Evolutionary conservation across 2,888 invertebrate genomes (phyloP).

Genomic region (Alentia gelatinosa): DNA sequence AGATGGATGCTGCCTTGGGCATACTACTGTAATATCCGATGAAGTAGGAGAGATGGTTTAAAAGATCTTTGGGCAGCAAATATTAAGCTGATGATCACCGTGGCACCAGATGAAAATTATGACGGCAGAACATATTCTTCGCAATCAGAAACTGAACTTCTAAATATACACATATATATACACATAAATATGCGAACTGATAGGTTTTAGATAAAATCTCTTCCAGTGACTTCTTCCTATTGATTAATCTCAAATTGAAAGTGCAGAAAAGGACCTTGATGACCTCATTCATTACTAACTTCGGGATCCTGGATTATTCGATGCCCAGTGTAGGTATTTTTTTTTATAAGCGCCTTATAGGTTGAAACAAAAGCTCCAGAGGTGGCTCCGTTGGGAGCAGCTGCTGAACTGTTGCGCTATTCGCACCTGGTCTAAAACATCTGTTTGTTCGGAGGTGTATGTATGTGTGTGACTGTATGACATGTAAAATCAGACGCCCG

Average conservation of each 20-base stretch:
- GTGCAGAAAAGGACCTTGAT: not conserved
- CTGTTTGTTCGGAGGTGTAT: not conserved
- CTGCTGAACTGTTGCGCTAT: not conserved
- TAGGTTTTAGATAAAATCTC: not conserved
- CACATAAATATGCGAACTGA: not conserved
- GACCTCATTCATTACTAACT: not conserved
- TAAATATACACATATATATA: not conserved
- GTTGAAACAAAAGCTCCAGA: not conserved
- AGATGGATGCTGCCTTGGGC: slow-evolving; percentile 12
- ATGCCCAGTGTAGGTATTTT: not conserved
- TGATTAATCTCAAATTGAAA: slow-evolving; percentile 22
- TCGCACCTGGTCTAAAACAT: not conserved
- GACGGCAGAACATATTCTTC: not conserved
- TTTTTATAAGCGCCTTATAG: not conserved
- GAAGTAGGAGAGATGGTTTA: not conserved
- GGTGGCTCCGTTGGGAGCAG: not conserved
- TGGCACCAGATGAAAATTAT: not conserved
- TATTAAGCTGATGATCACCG: not conserved
- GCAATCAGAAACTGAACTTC: not conserved
- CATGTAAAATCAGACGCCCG: not conserved
- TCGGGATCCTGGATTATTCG: not conserved
- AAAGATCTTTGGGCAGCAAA: not conserved
- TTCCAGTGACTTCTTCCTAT: not conserved
- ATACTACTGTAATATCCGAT: not conserved
- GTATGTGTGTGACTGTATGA: not conserved